phyloP scores from a whole-genome alignment of 2,888 invertebrate species.

The Hirtodrosophila alboralis region DNA sequence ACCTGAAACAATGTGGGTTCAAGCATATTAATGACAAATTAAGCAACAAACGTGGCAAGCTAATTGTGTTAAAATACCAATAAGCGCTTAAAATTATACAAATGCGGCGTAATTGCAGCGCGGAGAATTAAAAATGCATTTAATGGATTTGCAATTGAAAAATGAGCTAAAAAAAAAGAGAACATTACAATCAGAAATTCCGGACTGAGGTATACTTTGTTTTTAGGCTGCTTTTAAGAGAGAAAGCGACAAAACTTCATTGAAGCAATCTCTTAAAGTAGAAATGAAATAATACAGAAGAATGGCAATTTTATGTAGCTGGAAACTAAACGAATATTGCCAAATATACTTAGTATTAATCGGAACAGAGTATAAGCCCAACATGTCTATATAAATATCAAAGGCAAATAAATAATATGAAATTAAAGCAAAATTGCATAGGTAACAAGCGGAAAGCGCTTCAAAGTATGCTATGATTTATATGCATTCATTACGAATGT shows the following conservation, averaged over 20 bases:
- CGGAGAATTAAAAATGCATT: constrained; percentile 68
- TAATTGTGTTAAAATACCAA: constrained; percentile 65
- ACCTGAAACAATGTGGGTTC: constrained; percentile 47
- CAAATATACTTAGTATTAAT: no score
- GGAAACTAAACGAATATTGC: no score
- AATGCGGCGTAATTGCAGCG: constrained; percentile 53
- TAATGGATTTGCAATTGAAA: constrained; percentile 55
- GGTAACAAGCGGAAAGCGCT: constrained; percentile 71
- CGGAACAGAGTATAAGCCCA: no score
- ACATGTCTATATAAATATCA: constrained; percentile 33
- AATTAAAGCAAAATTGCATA: constrained; percentile 70
- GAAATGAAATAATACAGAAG: no score
- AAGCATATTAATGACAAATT: constrained; percentile 66
- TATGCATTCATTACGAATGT: constrained; percentile 50
- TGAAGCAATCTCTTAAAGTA: no score
- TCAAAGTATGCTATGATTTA: constrained; percentile 69
- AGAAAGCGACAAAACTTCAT: no score
- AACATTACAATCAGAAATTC: constrained; percentile 19
- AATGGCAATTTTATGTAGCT: no score
- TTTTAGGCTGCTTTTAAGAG: no score
- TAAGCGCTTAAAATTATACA: constrained; percentile 59
- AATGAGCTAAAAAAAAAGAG: constrained; percentile 25
- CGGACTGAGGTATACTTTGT: no score
- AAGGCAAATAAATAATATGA: constrained; percentile 59
- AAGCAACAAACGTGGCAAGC: constrained; percentile 45